These are phyloP conservation scores for Gymnogyps californianus DNA, from an alignment of 2,113 vertebrate species.

Conservation along the genomic window DNA sequence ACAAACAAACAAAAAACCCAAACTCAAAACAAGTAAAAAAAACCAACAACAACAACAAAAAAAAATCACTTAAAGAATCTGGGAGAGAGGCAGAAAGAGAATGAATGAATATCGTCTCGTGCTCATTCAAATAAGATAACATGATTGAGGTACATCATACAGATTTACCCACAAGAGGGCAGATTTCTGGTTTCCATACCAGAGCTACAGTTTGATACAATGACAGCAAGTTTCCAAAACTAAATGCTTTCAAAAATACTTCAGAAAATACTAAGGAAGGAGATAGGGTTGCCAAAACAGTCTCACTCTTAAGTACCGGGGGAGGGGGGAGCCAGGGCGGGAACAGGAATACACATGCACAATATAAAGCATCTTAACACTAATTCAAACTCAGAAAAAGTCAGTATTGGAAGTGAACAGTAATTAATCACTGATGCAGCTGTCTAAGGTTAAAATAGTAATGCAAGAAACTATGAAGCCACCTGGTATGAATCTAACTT, in stretches of 20 bases:
- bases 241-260: neutral
- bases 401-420: neutral
- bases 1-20: neutral
- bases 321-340: too few relatives aligned
- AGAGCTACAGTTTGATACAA: neutral
- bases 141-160: neutral
- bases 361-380: neutral
- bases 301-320: neutral
- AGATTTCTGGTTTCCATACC: neutral
- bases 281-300: neutral
- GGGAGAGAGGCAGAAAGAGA: neutral
- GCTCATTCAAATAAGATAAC: neutral
- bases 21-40: too few relatives aligned
- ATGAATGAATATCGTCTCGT: neutral
- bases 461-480: neutral
- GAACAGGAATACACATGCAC: neutral
- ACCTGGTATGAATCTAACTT: neutral
- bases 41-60: neutral
- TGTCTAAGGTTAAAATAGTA: neutral
- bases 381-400: neutral
- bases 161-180: conserved; percentile 36
- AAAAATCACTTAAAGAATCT: neutral
- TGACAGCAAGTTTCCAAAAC: neutral
- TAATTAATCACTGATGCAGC: neutral
- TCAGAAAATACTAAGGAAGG: neutral